Percentiles rank a stretch among this genome's conserved stretches.
Evolutionary conservation across 2,797 vertebrate genomes (phyloP).

Genomic region (Bradypus variegatus): DNA sequence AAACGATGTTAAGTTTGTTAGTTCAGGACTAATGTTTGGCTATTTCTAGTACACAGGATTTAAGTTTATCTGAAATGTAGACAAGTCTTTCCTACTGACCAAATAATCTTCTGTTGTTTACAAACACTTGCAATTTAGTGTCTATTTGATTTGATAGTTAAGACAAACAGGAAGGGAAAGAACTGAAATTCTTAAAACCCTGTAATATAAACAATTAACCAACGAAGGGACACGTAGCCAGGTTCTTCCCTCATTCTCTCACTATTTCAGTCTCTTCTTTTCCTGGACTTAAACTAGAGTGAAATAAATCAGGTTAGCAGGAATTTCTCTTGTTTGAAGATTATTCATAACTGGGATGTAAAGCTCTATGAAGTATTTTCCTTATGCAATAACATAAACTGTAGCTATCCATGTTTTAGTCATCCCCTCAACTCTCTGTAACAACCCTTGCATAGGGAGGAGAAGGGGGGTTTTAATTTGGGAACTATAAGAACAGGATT

Average conservation of each 20-base stretch:
- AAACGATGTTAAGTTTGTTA: conserved; percentile 66
- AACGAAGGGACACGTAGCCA: conserved; percentile 30
- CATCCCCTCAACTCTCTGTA: not conserved
- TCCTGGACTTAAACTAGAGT: conserved; percentile 49
- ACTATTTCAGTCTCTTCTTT: not conserved
- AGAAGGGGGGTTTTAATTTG: not conserved
- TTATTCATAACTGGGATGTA: conserved; percentile 47
- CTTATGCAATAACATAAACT: conserved; percentile 15
- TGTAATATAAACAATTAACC: conserved; percentile 49
- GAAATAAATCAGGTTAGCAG: conserved; percentile 48
- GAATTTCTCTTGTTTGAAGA: conserved; percentile 52
- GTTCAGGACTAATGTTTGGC: conserved; percentile 70
- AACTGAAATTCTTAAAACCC: conserved; percentile 54
- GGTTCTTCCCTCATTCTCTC: not conserved
- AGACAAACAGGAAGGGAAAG: conserved; percentile 68
- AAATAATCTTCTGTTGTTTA: conserved; percentile 64
- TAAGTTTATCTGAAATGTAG: conserved; percentile 69
- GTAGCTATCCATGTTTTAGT: conserved; percentile 1
- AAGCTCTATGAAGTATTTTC: conserved; percentile 42
- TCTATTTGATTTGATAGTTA: conserved; percentile 47
- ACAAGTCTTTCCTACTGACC: conserved; percentile 56
- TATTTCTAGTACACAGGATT: conserved; percentile 61
- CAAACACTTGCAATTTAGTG: conserved; percentile 66
- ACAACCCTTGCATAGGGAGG: not conserved
- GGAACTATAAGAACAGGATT: not conserved